A percentile compares a stretch with the other conserved stretches of the same genome.
Conservation (phyloP, 1,140 invertebrate genomes). For the Drosophila chauvacae region DNA sequence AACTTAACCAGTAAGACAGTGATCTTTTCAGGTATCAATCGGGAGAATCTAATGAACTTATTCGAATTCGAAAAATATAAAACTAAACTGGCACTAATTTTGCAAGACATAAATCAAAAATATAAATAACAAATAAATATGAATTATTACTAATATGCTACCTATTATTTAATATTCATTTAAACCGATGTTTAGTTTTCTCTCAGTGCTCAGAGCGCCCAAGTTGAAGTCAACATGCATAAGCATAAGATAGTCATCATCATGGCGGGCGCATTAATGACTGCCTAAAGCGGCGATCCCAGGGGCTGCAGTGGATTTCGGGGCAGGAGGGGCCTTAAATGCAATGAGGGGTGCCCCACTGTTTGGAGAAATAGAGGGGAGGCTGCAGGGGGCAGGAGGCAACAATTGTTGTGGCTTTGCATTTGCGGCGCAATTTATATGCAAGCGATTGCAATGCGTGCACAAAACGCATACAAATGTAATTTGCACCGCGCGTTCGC, state of each 20-base stretch:
- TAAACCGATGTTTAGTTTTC: background rate
- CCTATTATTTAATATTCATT: background rate
- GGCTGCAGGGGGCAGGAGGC: slow-evolving; percentile 4
- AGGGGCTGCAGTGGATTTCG: slow-evolving; percentile 7
- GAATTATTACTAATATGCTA: too few relatives aligned
- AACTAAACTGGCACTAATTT: too few relatives aligned
- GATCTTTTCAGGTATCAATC: too few relatives aligned
- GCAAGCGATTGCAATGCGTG: slow-evolving; percentile 79
- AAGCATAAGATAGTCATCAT: slow-evolving; percentile 79
- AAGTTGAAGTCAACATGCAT: slow-evolving; percentile 61
- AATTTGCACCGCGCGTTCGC: slow-evolving; percentile 68
- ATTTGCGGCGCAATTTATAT: slow-evolving; percentile 81
- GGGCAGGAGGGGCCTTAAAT: background rate
- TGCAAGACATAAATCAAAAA: background rate
- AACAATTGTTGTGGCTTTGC: slow-evolving; percentile 79
- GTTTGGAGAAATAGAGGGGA: background rate
- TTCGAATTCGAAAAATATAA: too few relatives aligned
- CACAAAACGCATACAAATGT: slow-evolving; percentile 81
- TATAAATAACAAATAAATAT: background rate
- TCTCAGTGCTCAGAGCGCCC: slow-evolving; percentile 16
- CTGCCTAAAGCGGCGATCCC: slow-evolving; percentile 35
- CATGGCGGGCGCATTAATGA: slow-evolving; percentile 77
- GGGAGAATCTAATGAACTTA: too few relatives aligned
- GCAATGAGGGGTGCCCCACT: background rate
- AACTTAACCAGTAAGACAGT: background rate